Evolutionary conservation across 2,888 invertebrate species (phyloP).

Genomic region (Norana najaformis): DNA sequence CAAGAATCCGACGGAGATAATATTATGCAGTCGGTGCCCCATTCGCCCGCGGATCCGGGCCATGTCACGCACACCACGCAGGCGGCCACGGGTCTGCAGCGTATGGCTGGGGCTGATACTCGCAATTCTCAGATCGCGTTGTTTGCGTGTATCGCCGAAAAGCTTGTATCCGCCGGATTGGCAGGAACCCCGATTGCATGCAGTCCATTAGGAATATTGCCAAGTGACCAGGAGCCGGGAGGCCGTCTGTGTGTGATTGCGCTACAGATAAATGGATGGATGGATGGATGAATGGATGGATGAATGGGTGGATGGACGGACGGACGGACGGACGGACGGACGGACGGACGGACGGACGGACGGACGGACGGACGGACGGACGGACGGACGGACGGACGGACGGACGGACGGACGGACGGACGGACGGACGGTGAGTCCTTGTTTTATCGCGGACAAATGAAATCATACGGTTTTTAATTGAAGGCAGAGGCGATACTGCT

Average conservation of each 20-base stretch:
- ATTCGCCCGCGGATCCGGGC: background rate
- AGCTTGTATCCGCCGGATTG: background rate
- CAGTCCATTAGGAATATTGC: constrained; percentile 7
- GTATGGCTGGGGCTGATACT: background rate
- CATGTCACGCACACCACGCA: background rate
- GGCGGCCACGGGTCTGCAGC: background rate
- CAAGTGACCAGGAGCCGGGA: background rate
- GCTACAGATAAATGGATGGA: background rate
- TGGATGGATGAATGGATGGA: background rate
- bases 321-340: background rate
- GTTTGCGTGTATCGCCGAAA: background rate
- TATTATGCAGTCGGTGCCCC: background rate
- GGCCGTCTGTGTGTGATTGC: background rate
- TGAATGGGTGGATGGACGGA: background rate
- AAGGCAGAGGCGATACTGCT: background rate
- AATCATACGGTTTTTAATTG: background rate
- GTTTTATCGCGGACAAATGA: background rate
- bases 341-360: background rate
- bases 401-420: background rate
- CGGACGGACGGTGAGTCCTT: background rate
- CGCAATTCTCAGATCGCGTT: background rate
- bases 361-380: background rate
- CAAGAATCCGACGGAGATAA: background rate
- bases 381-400: background rate
- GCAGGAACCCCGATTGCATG: background rate